These are phyloP conservation scores for Nyctibius grandis DNA, from an alignment of 2,797 vertebrate species.

Conservation along the genomic window DNA sequence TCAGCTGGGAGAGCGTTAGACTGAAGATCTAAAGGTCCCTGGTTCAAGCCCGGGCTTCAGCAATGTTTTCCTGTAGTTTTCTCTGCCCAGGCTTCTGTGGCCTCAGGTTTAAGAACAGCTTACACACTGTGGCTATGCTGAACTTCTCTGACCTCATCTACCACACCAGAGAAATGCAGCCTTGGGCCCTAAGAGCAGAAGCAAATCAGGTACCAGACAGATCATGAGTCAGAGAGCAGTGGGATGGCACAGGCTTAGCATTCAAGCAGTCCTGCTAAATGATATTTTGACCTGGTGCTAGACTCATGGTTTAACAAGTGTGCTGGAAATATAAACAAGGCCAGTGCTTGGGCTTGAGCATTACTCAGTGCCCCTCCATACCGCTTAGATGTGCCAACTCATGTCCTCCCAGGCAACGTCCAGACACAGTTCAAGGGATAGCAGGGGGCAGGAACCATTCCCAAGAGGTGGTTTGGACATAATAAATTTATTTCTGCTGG, in stretches of 20 bases:
- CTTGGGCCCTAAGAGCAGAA: neutral
- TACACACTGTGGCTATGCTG: neutral
- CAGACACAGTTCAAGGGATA: neutral
- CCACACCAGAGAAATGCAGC: neutral
- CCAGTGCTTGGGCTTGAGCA: neutral
- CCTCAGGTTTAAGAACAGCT: neutral
- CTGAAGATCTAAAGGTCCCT: constrained; percentile 52
- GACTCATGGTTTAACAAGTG: neutral
- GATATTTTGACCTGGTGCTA: neutral
- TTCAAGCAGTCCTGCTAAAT: neutral
- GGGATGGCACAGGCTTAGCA: neutral
- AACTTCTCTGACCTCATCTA: neutral
- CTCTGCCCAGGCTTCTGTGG: too few relatives aligned
- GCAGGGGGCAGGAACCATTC: neutral
- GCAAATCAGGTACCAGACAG: neutral
- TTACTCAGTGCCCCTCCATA: neutral
- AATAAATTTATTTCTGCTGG: neutral
- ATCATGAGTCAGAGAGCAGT: neutral
- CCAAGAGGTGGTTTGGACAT: neutral
- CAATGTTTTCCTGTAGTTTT: neutral
- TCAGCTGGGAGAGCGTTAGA: constrained; percentile 56
- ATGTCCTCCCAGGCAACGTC: neutral
- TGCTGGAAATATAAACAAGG: neutral
- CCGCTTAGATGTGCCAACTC: neutral
- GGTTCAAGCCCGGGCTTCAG: constrained; percentile 16